Percentiles rank a stretch among this genome's conserved stretches.
Conservation (phyloP, 92 coral and sea anemone species). For the Heliopora coerulea region DNA sequence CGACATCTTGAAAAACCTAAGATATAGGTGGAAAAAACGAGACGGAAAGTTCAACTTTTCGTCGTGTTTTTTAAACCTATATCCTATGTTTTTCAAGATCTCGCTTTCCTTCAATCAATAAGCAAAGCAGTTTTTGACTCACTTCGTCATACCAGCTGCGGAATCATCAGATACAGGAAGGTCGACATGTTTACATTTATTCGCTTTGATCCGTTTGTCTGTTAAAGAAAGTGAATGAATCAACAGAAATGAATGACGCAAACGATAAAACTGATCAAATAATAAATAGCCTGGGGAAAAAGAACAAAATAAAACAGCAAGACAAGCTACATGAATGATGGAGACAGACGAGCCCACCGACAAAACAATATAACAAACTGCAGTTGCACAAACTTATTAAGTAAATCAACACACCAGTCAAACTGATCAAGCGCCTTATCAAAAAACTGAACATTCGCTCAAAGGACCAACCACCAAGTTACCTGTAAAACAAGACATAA, state of each 20-base stretch:
- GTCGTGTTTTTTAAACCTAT: no score
- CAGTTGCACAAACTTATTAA: no score
- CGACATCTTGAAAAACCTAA: no score
- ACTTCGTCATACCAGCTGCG: slow-evolving; percentile 99
- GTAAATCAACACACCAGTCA: background rate
- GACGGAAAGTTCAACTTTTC: no score
- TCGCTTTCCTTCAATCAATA: background rate
- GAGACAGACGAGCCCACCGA: no score
- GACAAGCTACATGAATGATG: no score
- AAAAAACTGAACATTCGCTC: background rate
- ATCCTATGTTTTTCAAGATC: background rate
- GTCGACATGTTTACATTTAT: slow-evolving; percentile 93
- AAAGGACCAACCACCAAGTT: background rate
- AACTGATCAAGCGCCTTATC: background rate
- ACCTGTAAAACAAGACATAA: no score
- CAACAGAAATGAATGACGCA: no score
- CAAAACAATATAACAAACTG: no score
- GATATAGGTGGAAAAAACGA: no score
- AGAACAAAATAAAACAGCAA: slow-evolving; percentile 1
- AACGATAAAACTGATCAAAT: no score
- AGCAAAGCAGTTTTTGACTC: slow-evolving; percentile 22
- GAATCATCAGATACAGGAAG: slow-evolving; percentile 86
- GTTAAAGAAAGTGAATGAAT: background rate
- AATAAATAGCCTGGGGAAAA: no score
- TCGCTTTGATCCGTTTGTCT: slow-evolving; percentile 84